These are phyloP conservation scores for Falcaria lacertinaria DNA, from an alignment of 2,888 invertebrate genomes.

Conservation along the genomic window DNA sequence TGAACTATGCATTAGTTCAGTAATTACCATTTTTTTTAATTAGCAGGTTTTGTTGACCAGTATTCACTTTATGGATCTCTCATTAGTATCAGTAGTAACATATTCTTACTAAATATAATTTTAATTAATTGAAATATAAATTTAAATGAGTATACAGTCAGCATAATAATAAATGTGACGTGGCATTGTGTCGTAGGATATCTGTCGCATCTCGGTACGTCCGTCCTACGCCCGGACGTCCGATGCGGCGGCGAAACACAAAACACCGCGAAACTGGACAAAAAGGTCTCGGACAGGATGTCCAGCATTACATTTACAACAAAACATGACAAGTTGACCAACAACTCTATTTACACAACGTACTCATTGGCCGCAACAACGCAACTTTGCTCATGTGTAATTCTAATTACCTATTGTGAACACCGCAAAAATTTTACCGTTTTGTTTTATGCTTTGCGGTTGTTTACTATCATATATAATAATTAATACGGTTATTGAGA, in stretches of 20 bases:
- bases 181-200: conserved; percentile 21
- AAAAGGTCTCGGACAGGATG: conserved; percentile 46
- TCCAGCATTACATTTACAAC: conserved; percentile 31
- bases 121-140: too few relatives aligned
- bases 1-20: too few relatives aligned
- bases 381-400: neutral
- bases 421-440: too few relatives aligned
- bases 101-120: too few relatives aligned
- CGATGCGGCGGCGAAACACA: conserved; percentile 39
- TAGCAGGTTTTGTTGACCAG: too few relatives aligned
- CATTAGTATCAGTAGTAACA: too few relatives aligned
- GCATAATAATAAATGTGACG: conserved; percentile 12
- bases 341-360: conserved; percentile 19
- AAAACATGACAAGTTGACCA: conserved; percentile 36
- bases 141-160: conserved; percentile 14
- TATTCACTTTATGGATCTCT: too few relatives aligned
- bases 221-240: conserved; percentile 39
- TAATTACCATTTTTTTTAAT: too few relatives aligned
- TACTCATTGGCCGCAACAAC: conserved; percentile 16
- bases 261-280: conserved; percentile 47
- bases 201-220: conserved; percentile 42
- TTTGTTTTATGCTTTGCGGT: too few relatives aligned
- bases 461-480: too few relatives aligned
- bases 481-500: too few relatives aligned
- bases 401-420: too few relatives aligned